Evolutionary conservation across 1,140 invertebrate species (phyloP).

Genomic region (Notospermus geniculatus): DNA sequence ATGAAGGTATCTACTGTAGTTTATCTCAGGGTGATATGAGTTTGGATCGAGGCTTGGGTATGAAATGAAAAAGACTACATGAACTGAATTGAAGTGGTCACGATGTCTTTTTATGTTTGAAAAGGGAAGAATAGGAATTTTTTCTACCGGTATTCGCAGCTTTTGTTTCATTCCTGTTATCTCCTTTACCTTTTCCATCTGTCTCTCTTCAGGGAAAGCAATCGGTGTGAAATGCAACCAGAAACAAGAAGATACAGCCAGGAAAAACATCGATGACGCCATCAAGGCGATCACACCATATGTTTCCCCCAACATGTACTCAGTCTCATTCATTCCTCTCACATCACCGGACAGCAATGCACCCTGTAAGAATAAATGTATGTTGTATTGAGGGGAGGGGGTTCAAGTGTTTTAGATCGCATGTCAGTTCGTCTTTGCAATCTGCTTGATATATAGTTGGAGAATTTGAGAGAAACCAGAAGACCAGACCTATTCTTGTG

Average conservation of each 20-base stretch:
- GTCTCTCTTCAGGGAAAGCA: constrained; percentile 20
- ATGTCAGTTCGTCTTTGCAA: background rate
- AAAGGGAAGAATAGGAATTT: background rate
- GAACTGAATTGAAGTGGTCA: background rate
- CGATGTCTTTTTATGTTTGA: background rate
- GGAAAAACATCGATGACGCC: constrained; percentile 27
- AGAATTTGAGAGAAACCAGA: too few species aligned
- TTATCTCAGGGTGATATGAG: background rate
- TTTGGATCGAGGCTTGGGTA: constrained; percentile 11
- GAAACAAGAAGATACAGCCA: constrained; percentile 23
- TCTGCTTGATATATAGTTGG: too few species aligned
- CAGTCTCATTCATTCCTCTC: constrained; percentile 29
- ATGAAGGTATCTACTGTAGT: constrained; percentile 23
- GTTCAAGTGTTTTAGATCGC: background rate
- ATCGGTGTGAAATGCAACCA: constrained; percentile 25
- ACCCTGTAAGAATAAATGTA: background rate
- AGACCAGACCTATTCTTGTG: constrained; percentile 8
- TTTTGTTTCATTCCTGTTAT: background rate
- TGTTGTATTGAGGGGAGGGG: background rate
- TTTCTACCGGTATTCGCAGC: background rate
- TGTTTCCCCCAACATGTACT: constrained; percentile 29
- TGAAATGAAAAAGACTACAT: background rate
- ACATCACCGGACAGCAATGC: background rate
- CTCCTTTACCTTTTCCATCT: background rate
- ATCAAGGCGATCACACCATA: constrained; percentile 31